Evolutionary conservation across 1,140 invertebrate genomes (phyloP).

Genomic region (Medauroidea extradentata): DNA sequence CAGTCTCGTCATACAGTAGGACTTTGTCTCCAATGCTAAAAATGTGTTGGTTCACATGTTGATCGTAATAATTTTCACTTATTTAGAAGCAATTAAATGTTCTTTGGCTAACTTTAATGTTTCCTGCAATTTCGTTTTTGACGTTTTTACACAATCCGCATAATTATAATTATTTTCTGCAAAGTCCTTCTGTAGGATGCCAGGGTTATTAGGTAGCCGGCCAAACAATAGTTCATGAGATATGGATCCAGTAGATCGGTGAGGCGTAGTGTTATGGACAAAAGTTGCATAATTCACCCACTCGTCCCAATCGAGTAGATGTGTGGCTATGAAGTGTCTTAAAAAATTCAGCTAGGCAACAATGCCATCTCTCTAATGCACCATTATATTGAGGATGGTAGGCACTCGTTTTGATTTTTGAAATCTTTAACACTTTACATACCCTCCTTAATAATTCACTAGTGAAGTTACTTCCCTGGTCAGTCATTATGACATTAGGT

Average conservation of each 20-base stretch:
- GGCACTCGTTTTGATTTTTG: slow-evolving; percentile 29
- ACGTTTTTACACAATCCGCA: neutral
- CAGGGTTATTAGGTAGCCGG: neutral
- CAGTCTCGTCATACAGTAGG: neutral
- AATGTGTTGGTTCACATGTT: neutral
- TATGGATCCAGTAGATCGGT: neutral
- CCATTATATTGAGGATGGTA: slow-evolving; percentile 38
- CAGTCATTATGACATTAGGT: neutral
- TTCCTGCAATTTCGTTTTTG: slow-evolving; percentile 4
- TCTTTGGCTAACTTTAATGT: neutral
- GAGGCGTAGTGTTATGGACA: neutral
- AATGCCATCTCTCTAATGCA: slow-evolving; percentile 33
- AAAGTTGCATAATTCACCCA: neutral
- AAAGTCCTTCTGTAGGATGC: neutral
- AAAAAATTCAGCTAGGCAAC: slow-evolving; percentile 33
- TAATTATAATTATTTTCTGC: neutral
- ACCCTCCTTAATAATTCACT: slow-evolving; percentile 23
- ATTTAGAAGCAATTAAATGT: neutral
- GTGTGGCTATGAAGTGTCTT: slow-evolving; percentile 23
- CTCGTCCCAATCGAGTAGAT: neutral
- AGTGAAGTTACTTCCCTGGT: slow-evolving; percentile 4
- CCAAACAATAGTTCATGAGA: neutral
- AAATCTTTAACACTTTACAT: slow-evolving; percentile 28
- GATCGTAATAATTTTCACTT: neutral
- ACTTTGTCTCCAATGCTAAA: neutral